phyloP scores from a whole-genome alignment of 1,140 invertebrate genomes.

The Catajapyx aquilonaris region DNA sequence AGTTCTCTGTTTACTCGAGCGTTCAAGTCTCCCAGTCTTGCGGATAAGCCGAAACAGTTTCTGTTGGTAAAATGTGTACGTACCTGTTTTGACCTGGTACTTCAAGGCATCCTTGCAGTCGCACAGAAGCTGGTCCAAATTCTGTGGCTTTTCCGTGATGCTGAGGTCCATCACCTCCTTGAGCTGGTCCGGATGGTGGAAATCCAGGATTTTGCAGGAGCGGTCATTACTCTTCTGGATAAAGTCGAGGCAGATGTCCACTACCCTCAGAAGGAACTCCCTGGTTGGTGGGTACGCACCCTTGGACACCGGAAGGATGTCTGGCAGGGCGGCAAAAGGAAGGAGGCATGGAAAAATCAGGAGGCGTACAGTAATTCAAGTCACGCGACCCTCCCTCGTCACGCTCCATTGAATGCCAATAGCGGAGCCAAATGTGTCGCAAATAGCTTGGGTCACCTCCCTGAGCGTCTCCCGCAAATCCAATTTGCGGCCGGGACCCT shows the following conservation, averaged over 20 bases:
- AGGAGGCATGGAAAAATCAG: too few relatives aligned
- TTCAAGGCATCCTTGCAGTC: conserved; percentile 34
- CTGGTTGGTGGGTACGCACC: conserved; percentile 12
- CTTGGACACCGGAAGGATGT: neutral
- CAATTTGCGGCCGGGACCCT: too few relatives aligned
- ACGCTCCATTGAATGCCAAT: too few relatives aligned
- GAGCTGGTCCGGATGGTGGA: conserved; percentile 35
- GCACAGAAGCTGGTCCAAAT: conserved; percentile 28
- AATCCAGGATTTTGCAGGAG: conserved; percentile 25
- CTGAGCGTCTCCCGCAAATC: too few relatives aligned
- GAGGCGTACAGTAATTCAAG: too few relatives aligned
- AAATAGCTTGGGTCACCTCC: too few relatives aligned
- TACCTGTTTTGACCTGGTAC: conserved; percentile 38
- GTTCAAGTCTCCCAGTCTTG: too few relatives aligned
- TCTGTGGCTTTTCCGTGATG: conserved; percentile 25
- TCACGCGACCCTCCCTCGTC: too few relatives aligned
- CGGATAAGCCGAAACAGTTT: neutral
- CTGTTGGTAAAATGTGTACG: conserved; percentile 8
- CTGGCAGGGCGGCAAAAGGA: neutral
- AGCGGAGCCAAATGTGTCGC: too few relatives aligned
- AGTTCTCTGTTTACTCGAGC: too few relatives aligned
- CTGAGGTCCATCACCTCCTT: conserved; percentile 26
- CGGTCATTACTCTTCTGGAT: conserved; percentile 26
- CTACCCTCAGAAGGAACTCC: conserved; percentile 23
- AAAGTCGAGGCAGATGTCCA: conserved; percentile 30